phyloP scores from a whole-genome alignment of 2,888 invertebrate species.

The Lasius platythorax region DNA sequence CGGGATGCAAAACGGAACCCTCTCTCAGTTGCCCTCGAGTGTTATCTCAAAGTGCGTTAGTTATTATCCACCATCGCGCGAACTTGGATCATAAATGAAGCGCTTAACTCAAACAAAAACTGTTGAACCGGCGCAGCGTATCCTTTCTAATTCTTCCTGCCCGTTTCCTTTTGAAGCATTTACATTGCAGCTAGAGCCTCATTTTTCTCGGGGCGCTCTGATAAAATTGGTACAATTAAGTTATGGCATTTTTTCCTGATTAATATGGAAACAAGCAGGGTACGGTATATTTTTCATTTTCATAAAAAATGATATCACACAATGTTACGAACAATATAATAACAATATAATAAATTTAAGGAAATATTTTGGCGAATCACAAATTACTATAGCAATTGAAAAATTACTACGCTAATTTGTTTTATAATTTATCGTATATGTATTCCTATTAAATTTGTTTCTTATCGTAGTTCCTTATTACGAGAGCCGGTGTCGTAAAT shows the following conservation, averaged over 20 bases:
- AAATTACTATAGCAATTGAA: not conserved
- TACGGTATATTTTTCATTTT: not conserved
- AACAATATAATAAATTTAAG: conserved; percentile 6
- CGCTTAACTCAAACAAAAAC: conserved; percentile 33
- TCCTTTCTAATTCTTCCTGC: conserved; percentile 30
- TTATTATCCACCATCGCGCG: conserved; percentile 39
- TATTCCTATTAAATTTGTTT: not conserved
- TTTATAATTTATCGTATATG: not conserved
- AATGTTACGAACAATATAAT: not conserved
- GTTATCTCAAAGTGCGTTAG: conserved; percentile 35
- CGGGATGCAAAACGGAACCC: conserved; percentile 8
- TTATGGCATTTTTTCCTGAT: conserved; percentile 18
- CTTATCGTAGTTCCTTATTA: not conserved
- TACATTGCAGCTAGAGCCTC: not conserved
- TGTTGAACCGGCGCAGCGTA: not conserved
- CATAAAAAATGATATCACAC: not conserved
- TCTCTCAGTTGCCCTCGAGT: conserved; percentile 19
- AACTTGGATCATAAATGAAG: conserved; percentile 48
- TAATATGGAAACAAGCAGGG: not conserved
- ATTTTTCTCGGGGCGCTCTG: not conserved
- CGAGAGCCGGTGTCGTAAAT: not conserved
- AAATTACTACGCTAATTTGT: not conserved
- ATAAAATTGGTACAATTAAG: conserved; percentile 15
- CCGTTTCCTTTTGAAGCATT: conserved; percentile 8
- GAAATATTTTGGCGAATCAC: conserved; percentile 10